Evolutionary conservation across 2,888 invertebrate species (phyloP).

Genomic region (Pollenia angustigena): DNA sequence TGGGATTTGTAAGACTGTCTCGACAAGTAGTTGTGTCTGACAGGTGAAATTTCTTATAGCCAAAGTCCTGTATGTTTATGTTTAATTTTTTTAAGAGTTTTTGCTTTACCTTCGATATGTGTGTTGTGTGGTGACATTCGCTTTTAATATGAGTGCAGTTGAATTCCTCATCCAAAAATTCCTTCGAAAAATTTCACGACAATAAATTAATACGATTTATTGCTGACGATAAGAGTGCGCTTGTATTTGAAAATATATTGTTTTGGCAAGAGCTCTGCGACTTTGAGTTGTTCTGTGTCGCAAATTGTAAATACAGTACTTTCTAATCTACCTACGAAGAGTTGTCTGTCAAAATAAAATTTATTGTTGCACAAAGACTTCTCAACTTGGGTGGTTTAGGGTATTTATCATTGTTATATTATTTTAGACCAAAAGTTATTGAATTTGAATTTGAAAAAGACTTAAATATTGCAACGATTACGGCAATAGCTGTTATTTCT

Average conservation of each 20-base stretch:
- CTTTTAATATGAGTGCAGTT: slow-evolving; percentile 77
- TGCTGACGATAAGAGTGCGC: slow-evolving; percentile 80
- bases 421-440: slow-evolving; percentile 3
- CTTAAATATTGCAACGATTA: too few species aligned
- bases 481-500: too few species aligned
- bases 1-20: slow-evolving; percentile 25
- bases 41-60: slow-evolving; percentile 38
- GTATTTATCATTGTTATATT: slow-evolving; percentile 4
- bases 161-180: slow-evolving; percentile 68
- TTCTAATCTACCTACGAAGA: slow-evolving; percentile 66
- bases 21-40: slow-evolving; percentile 8
- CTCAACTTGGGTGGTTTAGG: not conserved
- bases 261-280: slow-evolving; percentile 12
- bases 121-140: slow-evolving; percentile 75
- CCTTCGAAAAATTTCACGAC: slow-evolving; percentile 79
- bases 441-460: not conserved
- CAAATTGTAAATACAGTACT: slow-evolving; percentile 53
- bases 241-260: slow-evolving; percentile 64
- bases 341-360: slow-evolving; percentile 69
- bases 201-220: slow-evolving; percentile 83
- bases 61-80: not conserved
- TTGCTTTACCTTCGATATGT: slow-evolving; percentile 32
- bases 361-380: slow-evolving; percentile 38
- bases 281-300: slow-evolving; percentile 4
- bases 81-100: slow-evolving; percentile 3